Evolutionary conservation across 1,140 invertebrate genomes (phyloP).

Genomic region (Onthophagus taurus): DNA sequence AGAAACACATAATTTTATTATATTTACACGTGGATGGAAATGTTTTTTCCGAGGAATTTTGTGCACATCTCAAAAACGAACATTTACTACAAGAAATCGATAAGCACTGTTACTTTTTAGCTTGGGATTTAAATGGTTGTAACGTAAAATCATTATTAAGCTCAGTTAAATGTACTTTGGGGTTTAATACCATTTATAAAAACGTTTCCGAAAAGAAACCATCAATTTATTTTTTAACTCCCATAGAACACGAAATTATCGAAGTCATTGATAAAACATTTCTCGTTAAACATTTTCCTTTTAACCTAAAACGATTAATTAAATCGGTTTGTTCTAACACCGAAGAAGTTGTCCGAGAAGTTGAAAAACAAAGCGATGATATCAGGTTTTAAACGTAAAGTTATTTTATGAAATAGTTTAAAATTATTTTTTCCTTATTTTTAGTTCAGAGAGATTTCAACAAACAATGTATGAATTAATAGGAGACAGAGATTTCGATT

Average conservation of each 20-base stretch:
- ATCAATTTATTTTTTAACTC: not conserved
- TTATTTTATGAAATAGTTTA: not conserved
- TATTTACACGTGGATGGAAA: slow-evolving; percentile 7
- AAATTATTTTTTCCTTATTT: not conserved
- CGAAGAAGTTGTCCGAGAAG: too few relatives aligned
- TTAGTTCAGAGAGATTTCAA: slow-evolving; percentile 21
- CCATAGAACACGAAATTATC: not conserved
- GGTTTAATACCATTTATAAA: slow-evolving; percentile 3
- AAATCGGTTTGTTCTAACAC: not conserved
- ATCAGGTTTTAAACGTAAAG: not conserved
- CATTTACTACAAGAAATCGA: not conserved
- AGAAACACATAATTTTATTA: slow-evolving; percentile 1
- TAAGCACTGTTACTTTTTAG: not conserved
- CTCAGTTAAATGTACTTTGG: not conserved
- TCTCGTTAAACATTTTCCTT: slow-evolving; percentile 1
- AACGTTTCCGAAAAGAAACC: not conserved
- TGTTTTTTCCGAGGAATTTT: not conserved
- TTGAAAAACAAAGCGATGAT: too few relatives aligned
- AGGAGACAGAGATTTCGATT: slow-evolving; percentile 30
- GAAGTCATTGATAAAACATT: slow-evolving; percentile 1
- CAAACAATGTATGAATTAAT: slow-evolving; percentile 25
- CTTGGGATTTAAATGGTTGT: slow-evolving; percentile 1
- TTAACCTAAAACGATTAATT: slow-evolving; percentile 2
- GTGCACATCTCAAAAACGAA: not conserved
- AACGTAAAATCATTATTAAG: not conserved